phyloP scores from a whole-genome alignment of 2,888 invertebrate species.

The Sphaeridia pumilis region DNA sequence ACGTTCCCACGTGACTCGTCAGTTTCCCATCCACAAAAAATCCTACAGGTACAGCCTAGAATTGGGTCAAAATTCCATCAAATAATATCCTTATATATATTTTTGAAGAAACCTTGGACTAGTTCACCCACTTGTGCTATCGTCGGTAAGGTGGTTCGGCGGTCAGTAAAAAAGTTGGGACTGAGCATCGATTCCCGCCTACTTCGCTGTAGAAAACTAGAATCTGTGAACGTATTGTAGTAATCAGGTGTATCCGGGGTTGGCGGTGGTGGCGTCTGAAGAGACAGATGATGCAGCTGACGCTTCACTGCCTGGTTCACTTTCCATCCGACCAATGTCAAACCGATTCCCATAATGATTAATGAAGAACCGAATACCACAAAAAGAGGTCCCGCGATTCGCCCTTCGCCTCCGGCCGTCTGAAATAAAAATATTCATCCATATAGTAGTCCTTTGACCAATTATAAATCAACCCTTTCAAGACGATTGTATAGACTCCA shows the following conservation, averaged over 20 bases:
- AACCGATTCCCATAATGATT: conserved; percentile 22
- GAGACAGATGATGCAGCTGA: conserved; percentile 22
- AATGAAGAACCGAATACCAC: conserved; percentile 25
- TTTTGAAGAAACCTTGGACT: too few species aligned
- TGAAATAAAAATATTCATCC: too few species aligned
- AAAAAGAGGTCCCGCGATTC: conserved; percentile 33
- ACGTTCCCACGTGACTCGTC: too few species aligned
- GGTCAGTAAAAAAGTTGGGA: conserved; percentile 17
- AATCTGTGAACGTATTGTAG: conserved; percentile 19
- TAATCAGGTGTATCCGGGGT: conserved; percentile 24
- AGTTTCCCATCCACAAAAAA: conserved; percentile 29
- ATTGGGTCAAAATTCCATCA: too few species aligned
- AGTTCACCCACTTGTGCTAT: conserved; percentile 35
- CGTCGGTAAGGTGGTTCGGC: conserved; percentile 29
- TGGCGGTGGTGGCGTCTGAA: conserved; percentile 23
- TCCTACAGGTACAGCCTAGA: conserved; percentile 35
- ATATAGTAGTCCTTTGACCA: too few species aligned
- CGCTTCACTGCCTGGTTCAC: conserved; percentile 29
- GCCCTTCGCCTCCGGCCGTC: conserved; percentile 28
- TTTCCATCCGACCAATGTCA: conserved; percentile 26
- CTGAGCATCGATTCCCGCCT: conserved; percentile 22
- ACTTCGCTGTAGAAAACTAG: conserved; percentile 10
- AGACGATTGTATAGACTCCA: too few species aligned
- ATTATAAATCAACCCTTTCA: too few species aligned
- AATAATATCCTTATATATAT: too few species aligned